A percentile compares a stretch with the other conserved stretches of the same genome.
phyloP scores from a whole-genome alignment of 2,113 vertebrate species.

The Sapayoa aenigma region DNA sequence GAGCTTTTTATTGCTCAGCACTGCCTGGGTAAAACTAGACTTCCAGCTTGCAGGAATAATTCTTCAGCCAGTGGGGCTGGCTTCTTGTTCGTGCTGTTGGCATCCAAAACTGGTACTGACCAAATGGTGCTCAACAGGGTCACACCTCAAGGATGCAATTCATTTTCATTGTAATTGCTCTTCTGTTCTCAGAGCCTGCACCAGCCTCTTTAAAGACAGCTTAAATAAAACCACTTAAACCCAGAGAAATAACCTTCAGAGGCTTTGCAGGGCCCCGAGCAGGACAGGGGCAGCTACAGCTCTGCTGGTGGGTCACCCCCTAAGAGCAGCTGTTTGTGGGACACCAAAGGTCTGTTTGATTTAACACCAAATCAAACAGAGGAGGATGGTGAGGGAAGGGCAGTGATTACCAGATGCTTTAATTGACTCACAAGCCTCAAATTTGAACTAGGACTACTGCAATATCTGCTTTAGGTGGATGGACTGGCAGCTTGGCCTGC shows the following conservation, averaged over 20 bases:
- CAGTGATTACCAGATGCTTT: too few species aligned
- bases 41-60: neutral
- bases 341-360: neutral
- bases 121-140: conserved; percentile 6
- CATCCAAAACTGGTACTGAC: neutral
- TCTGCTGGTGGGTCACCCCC: accelerated
- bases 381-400: neutral
- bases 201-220: neutral
- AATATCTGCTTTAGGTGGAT: neutral
- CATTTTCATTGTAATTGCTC: conserved; percentile 1
- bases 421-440: neutral
- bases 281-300: neutral
- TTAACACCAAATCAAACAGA: neutral
- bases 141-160: neutral
- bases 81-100: neutral
- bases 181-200: neutral
- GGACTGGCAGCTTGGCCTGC: neutral
- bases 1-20: neutral
- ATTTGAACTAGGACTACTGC: neutral
- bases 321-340: neutral
- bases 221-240: neutral
- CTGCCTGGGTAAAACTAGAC: neutral
- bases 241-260: neutral
- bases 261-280: neutral
- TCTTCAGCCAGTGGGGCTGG: neutral